Percentiles rank a stretch among this genome's conserved stretches.
Evolutionary conservation across 2,888 invertebrate species (phyloP).

Genomic region (Zaprionus obscuricornis): DNA sequence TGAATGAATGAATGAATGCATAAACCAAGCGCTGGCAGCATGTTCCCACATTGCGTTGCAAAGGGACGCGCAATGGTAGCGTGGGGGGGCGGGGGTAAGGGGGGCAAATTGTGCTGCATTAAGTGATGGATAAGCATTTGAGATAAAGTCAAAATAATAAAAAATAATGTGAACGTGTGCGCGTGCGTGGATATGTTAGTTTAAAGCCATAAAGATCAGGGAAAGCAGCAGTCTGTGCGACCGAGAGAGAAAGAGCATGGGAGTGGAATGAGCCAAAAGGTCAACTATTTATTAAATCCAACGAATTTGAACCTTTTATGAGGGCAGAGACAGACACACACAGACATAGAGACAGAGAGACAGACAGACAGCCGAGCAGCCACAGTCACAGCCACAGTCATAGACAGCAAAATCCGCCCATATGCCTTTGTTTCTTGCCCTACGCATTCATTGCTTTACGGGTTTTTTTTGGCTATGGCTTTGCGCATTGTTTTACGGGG

Average conservation of each 20-base stretch:
- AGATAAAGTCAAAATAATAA: slow-evolving; percentile 75
- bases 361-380: too few relatives aligned
- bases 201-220: slow-evolving; percentile 3
- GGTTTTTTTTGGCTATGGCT: too few relatives aligned
- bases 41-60: slow-evolving; percentile 57
- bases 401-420: too few relatives aligned
- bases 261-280: slow-evolving; percentile 26
- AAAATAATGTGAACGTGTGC: slow-evolving; percentile 59
- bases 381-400: too few relatives aligned
- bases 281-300: slow-evolving; percentile 61
- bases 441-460: too few relatives aligned
- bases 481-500: background rate
- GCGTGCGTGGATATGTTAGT: slow-evolving; percentile 45
- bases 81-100: background rate
- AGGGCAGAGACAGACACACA: slow-evolving; percentile 47
- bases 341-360: too few relatives aligned
- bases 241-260: background rate
- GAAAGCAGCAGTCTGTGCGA: background rate
- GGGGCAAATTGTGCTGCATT: slow-evolving; percentile 21
- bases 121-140: slow-evolving; percentile 65
- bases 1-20: slow-evolving; percentile 19
- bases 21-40: slow-evolving; percentile 30
- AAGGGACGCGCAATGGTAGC: background rate
- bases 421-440: too few relatives aligned
- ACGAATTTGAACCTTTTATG: slow-evolving; percentile 71